Evolutionary conservation across 2,797 vertebrate species (phyloP).

Genomic region (Rhadinocentrus ornatus): DNA sequence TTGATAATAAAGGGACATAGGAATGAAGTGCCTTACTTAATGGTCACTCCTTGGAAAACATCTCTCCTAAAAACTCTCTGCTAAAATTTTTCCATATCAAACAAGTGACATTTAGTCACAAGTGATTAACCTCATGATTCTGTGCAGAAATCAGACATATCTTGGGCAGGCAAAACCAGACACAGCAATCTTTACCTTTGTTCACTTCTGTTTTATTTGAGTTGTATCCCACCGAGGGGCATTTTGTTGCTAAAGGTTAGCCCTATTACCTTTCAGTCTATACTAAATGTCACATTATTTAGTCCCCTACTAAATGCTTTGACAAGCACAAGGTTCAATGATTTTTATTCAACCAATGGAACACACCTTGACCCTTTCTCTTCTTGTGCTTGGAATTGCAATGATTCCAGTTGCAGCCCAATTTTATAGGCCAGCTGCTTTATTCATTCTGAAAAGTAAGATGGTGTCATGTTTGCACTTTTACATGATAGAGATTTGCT

Average conservation of each 20-base stretch:
- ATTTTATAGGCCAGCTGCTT: constrained; percentile 32
- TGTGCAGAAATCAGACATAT: constrained; percentile 14
- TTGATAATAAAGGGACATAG: constrained; percentile 5
- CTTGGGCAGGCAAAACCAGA: background rate
- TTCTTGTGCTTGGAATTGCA: constrained; percentile 44
- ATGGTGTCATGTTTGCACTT: constrained; percentile 19
- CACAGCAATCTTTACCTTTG: constrained; percentile 16
- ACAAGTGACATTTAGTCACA: constrained; percentile 45
- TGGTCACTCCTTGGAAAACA: constrained; percentile 14
- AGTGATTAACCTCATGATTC: constrained; percentile 41
- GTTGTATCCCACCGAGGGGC: constrained; percentile 21
- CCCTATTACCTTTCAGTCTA: constrained; percentile 45
- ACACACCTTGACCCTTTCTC: constrained; percentile 18
- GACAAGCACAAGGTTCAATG: constrained; percentile 27
- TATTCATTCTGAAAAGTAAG: constrained; percentile 25
- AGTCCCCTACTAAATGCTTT: constrained; percentile 25
- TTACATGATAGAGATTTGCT: constrained; percentile 9
- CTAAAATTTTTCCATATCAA: constrained; percentile 34
- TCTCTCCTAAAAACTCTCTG: background rate
- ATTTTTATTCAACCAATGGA: constrained; percentile 51
- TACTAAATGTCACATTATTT: constrained; percentile 54
- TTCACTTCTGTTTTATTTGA: constrained; percentile 17
- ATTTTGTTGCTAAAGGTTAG: constrained; percentile 45
- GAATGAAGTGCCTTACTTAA: constrained; percentile 4
- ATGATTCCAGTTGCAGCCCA: constrained; percentile 22